Base-by-base conservation (phyloP, 2,888 invertebrate species). In the Pharmacophagus antenor region DNA sequence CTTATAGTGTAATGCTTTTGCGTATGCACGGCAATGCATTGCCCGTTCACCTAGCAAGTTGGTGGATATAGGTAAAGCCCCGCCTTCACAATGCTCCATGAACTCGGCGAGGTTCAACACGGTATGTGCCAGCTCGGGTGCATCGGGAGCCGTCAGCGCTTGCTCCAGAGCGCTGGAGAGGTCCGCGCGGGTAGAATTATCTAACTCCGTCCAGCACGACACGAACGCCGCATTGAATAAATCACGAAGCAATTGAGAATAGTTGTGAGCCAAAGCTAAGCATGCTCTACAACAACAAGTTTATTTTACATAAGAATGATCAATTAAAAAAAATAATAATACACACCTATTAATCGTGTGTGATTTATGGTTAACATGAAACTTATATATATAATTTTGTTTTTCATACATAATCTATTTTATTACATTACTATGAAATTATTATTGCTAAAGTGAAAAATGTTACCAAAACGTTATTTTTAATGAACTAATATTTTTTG, bases 81-180 rank as follows among this genome's bases (percentile, higher is more conserved):
- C 98, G 76, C 97, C 95, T 75, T 99, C 99, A 74, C 99, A 99
- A 78, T 99, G 99, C 74, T 99, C 99, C 98, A 99, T 99, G 75
- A 99, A 99, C 83, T 99, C 99, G 0, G 99, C 99, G 64, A 99
- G 90, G 88, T 99, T 99, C 15, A 99, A 92, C 63, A 99, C 96
- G 0, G 98, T 98, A 75, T 99, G 99, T 0, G 98, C 98, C 48
- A 99, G 95, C 80, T 99, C 99, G 0, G 98, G 98, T 57, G 98
- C 94, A 76, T 98, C 98, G 4, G 97, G 97, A 0, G 98, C 97
- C 62, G 95, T 94, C 7, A 99, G 85, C 0, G 99, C 99, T 76
- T 97, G 95, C 70, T 97, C 95, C 27, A 99, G 85, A 27, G 96
- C 97, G 56, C 93, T 92, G 8, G 98, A 95, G 2, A 99, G 91